Base-by-base conservation (phyloP, 2,888 invertebrate genomes). In the Aquatica leii region DNA sequence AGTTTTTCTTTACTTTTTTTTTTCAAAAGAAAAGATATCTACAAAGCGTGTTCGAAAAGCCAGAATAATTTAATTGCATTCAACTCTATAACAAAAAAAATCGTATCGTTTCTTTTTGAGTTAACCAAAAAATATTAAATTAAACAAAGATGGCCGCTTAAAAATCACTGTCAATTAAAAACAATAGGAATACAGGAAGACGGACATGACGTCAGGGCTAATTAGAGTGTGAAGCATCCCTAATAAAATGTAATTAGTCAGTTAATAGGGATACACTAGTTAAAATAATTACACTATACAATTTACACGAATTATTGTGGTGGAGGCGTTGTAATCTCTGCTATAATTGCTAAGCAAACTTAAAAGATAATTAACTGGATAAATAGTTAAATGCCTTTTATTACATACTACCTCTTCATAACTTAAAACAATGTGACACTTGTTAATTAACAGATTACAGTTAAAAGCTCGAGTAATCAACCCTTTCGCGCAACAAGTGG, bases 181-280 rank as follows among this genome's bases (percentile, higher is more conserved):
- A 66, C 71, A 70, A 69, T 67, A 70, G 71, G 73, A 70, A 62
- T 65, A 72, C 77, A 77, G 80, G 80, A 81, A 80, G 78, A 72
- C 78, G 81, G 81, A 81, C 77, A 78, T 80, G 80, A 80, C 80
- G 78, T 78, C 71, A 75, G 63, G 59, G 72, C 74, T 81, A 81
- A 81, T 81, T 81, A 77, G 75, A 78, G 80, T 80, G 80, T 81
- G 80, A 80, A 80, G 78, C 72, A 62, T 71, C 67, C 77, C 79
- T 80, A 80, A 81, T 79, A 76, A 79, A 78, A 77, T 77, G 77
- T 79, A 81, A 82, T 81, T 81, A 82, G 79, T 76, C 75, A 77
- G 78, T 81, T 81, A 81, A 81, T 82, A 81, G 81, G 81, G 81
- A 81, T 81, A 82, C 81, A 79, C 77, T 78, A 81, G 79, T 82